Evolutionary conservation across 2,113 vertebrate genomes (phyloP).

Genomic region (Fregata magnificens): DNA sequence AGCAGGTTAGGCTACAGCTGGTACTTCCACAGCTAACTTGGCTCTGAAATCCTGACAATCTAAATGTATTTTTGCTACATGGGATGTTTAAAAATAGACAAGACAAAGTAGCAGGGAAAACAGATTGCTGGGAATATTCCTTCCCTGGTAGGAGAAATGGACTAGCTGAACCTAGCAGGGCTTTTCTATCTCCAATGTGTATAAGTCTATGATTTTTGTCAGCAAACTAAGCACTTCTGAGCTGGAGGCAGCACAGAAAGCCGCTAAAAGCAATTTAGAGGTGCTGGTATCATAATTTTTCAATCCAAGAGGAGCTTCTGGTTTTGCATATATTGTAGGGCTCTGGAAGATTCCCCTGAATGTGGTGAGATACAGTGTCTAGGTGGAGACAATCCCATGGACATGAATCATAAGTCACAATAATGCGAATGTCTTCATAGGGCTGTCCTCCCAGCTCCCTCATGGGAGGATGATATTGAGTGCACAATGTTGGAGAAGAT

Average conservation of each 20-base stretch:
- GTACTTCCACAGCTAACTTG: constrained; percentile 57
- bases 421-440: background rate
- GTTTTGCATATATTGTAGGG: constrained; percentile 28
- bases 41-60: constrained; percentile 48
- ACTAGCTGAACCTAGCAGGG: constrained; percentile 54
- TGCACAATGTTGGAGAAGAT: background rate
- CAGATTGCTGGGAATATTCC: constrained; percentile 50
- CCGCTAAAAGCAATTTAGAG: constrained; percentile 49
- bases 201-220: constrained; percentile 39
- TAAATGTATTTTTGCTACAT: constrained; percentile 48
- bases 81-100: constrained; percentile 60
- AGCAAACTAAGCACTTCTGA: constrained; percentile 57
- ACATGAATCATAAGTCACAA: background rate
- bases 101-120: constrained; percentile 41
- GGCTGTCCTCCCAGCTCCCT: background rate
- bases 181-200: constrained; percentile 47
- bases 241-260: constrained; percentile 25
- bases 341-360: constrained; percentile 11
- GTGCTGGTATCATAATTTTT: constrained; percentile 52
- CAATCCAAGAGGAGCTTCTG: constrained; percentile 52
- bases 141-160: constrained; percentile 40
- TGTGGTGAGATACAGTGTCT: background rate
- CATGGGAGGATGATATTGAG: background rate
- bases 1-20: constrained; percentile 66
- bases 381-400: background rate